A percentile compares a stretch with the other conserved stretches of the same genome.
Conservation (phyloP, 2,113 vertebrate genomes). For the Dipodomys spectabilis region DNA sequence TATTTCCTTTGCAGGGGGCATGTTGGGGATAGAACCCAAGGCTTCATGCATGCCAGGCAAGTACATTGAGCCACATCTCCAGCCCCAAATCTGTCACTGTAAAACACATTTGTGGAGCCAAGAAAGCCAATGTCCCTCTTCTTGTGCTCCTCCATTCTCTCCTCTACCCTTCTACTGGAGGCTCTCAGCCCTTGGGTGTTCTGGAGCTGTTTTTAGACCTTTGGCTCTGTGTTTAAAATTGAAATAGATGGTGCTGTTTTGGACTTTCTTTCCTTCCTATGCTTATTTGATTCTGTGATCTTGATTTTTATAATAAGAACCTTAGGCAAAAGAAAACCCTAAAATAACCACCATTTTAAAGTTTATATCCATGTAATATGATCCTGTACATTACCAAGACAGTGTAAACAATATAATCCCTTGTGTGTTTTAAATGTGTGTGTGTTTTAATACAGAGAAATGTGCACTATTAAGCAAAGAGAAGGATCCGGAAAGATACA, state of each 20-base stretch:
- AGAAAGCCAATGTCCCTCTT: not conserved
- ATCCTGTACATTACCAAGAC: conserved; percentile 37
- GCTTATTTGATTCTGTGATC: conserved; percentile 68
- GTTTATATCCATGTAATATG: not conserved
- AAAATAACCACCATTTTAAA: conserved; percentile 43
- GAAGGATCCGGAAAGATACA: not conserved
- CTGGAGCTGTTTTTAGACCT: not conserved
- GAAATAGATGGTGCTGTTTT: conserved; percentile 60
- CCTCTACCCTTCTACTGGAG: not conserved
- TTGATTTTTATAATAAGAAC: conserved; percentile 76
- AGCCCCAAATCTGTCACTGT: not conserved
- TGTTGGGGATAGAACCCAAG: no score
- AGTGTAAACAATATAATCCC: not conserved
- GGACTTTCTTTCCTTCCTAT: conserved; percentile 48
- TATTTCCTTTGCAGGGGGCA: no score
- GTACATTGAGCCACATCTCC: no score
- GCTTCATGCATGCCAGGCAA: no score
- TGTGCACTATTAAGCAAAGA: not conserved
- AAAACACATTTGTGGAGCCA: not conserved
- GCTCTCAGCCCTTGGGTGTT: not conserved
- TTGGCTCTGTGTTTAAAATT: conserved; percentile 61
- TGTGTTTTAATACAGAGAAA: not conserved
- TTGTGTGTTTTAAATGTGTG: not conserved
- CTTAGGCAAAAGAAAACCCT: conserved; percentile 55
- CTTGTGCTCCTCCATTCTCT: no score